Evolutionary conservation across 2,888 invertebrate species (phyloP).

Genomic region (Galerucella calmariensis): DNA sequence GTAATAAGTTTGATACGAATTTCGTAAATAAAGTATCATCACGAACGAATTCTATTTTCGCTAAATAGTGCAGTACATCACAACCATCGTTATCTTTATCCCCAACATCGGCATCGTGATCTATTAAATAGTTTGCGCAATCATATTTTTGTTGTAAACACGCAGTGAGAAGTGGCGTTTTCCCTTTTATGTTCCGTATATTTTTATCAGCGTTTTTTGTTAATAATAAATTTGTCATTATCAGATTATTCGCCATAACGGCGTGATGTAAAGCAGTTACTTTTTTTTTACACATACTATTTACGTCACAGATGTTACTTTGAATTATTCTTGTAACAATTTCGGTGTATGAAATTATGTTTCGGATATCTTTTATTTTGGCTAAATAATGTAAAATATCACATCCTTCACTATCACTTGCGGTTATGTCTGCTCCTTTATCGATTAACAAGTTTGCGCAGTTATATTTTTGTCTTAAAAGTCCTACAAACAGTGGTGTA

Average conservation of each 20-base stretch:
- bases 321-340: not conserved
- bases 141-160: constrained; percentile 6
- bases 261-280: not conserved
- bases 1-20: not conserved
- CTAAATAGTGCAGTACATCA: not conserved
- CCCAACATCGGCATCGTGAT: not conserved
- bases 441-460: not conserved
- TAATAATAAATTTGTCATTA: not conserved
- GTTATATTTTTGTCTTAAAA: constrained; percentile 2
- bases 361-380: constrained; percentile 1
- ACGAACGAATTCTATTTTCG: not conserved
- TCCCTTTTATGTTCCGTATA: not conserved
- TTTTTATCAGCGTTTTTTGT: constrained; percentile 4
- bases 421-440: not conserved
- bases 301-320: not conserved
- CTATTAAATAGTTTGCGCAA: not conserved
- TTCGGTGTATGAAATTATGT: not conserved
- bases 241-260: not conserved
- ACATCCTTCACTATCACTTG: not conserved
- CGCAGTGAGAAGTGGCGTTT: not conserved
- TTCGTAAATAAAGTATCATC: not conserved
- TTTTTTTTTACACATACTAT: not conserved
- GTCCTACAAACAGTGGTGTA: not conserved
- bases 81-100: constrained; percentile 1
- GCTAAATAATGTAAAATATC: not conserved